Conservation (phyloP, 2,888 invertebrate genomes). For the Chalcosyrphus nemorum region DNA sequence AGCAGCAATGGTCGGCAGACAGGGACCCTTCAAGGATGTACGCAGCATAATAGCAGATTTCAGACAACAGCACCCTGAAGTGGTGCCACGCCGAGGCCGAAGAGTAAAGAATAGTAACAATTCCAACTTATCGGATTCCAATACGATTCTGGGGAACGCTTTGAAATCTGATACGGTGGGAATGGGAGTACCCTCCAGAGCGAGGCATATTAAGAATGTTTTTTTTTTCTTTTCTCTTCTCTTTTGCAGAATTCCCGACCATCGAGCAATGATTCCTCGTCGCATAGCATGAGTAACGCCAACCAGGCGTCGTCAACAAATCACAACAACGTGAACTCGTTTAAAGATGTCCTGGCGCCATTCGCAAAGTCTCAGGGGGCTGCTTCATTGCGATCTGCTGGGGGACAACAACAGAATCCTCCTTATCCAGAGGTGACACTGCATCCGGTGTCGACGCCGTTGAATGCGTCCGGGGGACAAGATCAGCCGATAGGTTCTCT, state of each 20-base stretch:
- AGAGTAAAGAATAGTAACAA: constrained; percentile 83
- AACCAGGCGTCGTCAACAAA: constrained; percentile 54
- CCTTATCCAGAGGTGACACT: constrained; percentile 90
- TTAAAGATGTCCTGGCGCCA: constrained; percentile 90
- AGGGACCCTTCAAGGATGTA: constrained; percentile 91
- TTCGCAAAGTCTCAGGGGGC: constrained; percentile 83
- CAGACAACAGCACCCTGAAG: constrained; percentile 89
- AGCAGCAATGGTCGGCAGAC: constrained; percentile 83
- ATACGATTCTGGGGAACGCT: constrained; percentile 74
- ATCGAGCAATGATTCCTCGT: constrained; percentile 83
- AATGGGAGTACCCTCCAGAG: constrained; percentile 49
- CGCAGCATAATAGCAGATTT: constrained; percentile 92
- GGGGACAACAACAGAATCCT: constrained; percentile 77
- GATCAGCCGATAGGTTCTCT: constrained; percentile 84
- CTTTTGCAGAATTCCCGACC: constrained; percentile 78
- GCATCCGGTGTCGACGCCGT: constrained; percentile 85
- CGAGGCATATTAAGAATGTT: constrained; percentile 67
- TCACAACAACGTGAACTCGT: constrained; percentile 82
- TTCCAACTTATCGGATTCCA: constrained; percentile 74
- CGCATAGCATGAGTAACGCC: constrained; percentile 81
- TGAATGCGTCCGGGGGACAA: constrained; percentile 80
- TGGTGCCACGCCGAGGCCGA: constrained; percentile 87
- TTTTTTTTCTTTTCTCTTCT: constrained; percentile 62
- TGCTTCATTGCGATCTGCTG: constrained; percentile 46
- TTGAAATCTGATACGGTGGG: constrained; percentile 74